Evolutionary conservation across 2,797 vertebrate genomes (phyloP).

Genomic region (Xiphophorus birchmanni): DNA sequence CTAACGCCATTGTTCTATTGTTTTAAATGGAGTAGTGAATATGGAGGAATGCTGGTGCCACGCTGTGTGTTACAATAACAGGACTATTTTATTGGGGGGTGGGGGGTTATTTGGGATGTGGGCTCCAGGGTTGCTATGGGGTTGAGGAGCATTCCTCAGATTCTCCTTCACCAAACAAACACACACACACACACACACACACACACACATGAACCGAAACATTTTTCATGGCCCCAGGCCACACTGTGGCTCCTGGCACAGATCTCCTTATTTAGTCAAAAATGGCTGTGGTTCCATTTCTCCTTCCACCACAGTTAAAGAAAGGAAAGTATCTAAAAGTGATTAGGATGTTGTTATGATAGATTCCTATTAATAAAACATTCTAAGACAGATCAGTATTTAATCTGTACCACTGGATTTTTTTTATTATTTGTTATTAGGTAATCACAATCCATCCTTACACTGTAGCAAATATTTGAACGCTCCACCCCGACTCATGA

Average conservation of each 20-base stretch:
- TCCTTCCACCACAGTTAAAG: slow-evolving; percentile 20
- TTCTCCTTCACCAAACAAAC: slow-evolving; percentile 61
- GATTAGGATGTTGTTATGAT: not conserved
- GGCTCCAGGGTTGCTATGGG: slow-evolving; percentile 65
- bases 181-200: slow-evolving; percentile 43
- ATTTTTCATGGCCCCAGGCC: slow-evolving; percentile 60
- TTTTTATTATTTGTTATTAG: not conserved
- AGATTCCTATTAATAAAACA: too few species aligned
- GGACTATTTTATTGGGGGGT: slow-evolving; percentile 55
- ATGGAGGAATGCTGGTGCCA: slow-evolving; percentile 12
- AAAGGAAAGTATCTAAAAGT: slow-evolving; percentile 5
- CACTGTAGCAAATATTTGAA: not conserved
- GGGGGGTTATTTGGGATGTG: slow-evolving; percentile 55
- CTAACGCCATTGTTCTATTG: slow-evolving; percentile 32
- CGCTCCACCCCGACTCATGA: not conserved
- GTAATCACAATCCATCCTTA: not conserved
- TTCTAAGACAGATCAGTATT: not conserved
- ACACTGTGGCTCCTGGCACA: slow-evolving; percentile 61
- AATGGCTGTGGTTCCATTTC: slow-evolving; percentile 54
- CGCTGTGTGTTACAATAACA: slow-evolving; percentile 34
- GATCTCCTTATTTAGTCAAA: slow-evolving; percentile 75
- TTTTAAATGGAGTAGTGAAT: slow-evolving; percentile 5
- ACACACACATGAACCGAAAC: slow-evolving; percentile 37
- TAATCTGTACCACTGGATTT: not conserved
- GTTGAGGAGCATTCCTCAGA: slow-evolving; percentile 77